Conservation (phyloP, 2,888 invertebrate genomes). For the Ectemnius cavifrons region DNA sequence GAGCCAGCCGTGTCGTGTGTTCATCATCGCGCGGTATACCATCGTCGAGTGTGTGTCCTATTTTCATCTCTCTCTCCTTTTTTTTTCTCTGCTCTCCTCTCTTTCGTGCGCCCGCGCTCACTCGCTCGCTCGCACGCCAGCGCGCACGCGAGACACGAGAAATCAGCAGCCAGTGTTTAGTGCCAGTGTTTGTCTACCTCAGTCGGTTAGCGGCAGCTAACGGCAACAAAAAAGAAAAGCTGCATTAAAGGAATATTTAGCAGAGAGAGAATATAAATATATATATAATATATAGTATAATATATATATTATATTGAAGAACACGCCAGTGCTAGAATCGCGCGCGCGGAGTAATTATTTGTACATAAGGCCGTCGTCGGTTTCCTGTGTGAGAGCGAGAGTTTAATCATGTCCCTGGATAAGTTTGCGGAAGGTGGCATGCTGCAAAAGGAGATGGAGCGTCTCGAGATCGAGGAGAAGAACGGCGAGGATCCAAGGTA, state of each 20-base stretch:
- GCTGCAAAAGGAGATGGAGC: constrained; percentile 75
- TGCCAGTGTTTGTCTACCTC: constrained; percentile 67
- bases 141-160: constrained; percentile 40
- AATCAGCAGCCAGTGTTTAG: constrained; percentile 62
- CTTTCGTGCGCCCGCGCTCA: constrained; percentile 27
- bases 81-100: constrained; percentile 38
- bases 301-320: constrained; percentile 38
- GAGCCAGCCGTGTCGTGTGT: constrained; percentile 35
- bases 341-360: constrained; percentile 37
- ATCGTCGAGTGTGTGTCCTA: constrained; percentile 44
- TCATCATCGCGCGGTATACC: constrained; percentile 35
- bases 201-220: constrained; percentile 54
- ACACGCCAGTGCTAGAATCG: constrained; percentile 45
- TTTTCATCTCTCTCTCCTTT: constrained; percentile 52
- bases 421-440: constrained; percentile 72
- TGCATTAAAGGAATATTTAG: constrained; percentile 50
- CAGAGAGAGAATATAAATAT: constrained; percentile 48
- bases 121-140: constrained; percentile 38
- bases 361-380: constrained; percentile 40
- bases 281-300: constrained; percentile 48
- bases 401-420: constrained; percentile 72
- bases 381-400: constrained; percentile 35
- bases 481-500: constrained; percentile 75
- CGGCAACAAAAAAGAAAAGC: constrained; percentile 36
- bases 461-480: constrained; percentile 75